phyloP scores from a whole-genome alignment of 2,888 invertebrate species.

The Drosophila parthenogenetica region DNA sequence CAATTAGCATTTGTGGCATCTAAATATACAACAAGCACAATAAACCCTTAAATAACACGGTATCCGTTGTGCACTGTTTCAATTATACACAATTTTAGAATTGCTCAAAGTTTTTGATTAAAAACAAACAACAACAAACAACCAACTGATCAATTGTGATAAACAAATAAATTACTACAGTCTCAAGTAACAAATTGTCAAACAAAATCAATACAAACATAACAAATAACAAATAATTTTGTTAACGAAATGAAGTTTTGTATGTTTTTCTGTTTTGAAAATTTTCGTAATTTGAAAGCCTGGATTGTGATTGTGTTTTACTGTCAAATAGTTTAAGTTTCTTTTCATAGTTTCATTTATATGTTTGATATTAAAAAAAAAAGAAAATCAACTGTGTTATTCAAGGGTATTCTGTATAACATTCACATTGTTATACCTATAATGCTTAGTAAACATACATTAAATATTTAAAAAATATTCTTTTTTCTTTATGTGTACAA shows the following conservation, averaged over 20 bases:
- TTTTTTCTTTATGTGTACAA: conserved; percentile 26
- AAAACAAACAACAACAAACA: not conserved
- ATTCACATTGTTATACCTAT: conserved; percentile 25
- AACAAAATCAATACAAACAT: not conserved
- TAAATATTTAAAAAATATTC: conserved; percentile 2
- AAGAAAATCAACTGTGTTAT: conserved; percentile 37
- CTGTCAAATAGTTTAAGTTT: conserved; percentile 6
- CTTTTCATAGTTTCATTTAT: conserved; percentile 2
- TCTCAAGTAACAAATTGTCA: conserved; percentile 3
- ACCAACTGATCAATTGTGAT: conserved; percentile 2
- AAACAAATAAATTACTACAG: not conserved
- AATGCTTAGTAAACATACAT: conserved; percentile 30
- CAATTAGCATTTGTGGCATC: conserved; percentile 45
- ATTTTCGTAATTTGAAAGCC: conserved; percentile 13
- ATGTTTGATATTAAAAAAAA: not conserved
- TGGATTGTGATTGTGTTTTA: conserved; percentile 21
- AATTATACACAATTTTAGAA: conserved; percentile 24
- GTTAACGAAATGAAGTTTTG: not conserved
- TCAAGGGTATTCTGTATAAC: conserved; percentile 45
- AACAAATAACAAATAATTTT: conserved; percentile 9
- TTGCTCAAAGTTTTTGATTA: conserved; percentile 23
- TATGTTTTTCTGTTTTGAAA: conserved; percentile 7
- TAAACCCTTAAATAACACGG: conserved; percentile 48
- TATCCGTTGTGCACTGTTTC: conserved; percentile 28
- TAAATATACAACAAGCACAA: conserved; percentile 40